Evolutionary conservation across 2,797 vertebrate species (phyloP).

Genomic region (Schizopygopsis pylzovi): DNA sequence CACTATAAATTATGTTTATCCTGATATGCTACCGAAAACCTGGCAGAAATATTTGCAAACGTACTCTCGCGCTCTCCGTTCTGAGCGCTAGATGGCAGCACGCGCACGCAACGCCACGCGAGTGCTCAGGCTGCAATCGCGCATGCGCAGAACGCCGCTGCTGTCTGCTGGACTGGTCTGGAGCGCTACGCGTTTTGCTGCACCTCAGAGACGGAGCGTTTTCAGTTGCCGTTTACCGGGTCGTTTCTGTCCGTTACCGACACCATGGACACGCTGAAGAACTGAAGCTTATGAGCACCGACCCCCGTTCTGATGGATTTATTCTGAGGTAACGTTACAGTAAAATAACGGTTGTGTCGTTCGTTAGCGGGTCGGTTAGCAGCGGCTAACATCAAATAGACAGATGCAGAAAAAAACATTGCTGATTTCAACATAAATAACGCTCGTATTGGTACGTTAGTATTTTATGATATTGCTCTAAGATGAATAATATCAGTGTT

Average conservation of each 20-base stretch:
- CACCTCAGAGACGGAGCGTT: conserved; percentile 20
- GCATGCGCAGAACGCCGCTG: conserved; percentile 1
- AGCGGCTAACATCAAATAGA: conserved; percentile 42
- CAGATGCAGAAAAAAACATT: not conserved
- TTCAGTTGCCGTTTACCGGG: conserved; percentile 32
- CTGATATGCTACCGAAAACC: not conserved
- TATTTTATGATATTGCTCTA: not conserved
- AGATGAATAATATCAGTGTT: not conserved
- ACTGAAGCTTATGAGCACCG: not conserved
- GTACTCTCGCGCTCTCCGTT: not conserved
- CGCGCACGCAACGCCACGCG: not conserved
- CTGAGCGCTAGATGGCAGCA: conserved; percentile 35
- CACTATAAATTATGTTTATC: not conserved
- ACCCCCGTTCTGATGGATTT: not conserved
- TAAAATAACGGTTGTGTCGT: not conserved
- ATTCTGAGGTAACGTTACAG: conserved; percentile 19
- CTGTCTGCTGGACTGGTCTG: not conserved
- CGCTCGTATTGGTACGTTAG: not conserved
- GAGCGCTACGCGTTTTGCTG: conserved; percentile 40
- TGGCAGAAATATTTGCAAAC: not conserved
- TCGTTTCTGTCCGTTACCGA: conserved; percentile 25
- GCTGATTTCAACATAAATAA: not conserved
- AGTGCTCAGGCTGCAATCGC: not conserved
- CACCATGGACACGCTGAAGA: not conserved
- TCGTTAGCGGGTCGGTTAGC: conserved; percentile 43